Conservation (phyloP, 2,113 vertebrate genomes). For the Cyprinodon tularosa region DNA sequence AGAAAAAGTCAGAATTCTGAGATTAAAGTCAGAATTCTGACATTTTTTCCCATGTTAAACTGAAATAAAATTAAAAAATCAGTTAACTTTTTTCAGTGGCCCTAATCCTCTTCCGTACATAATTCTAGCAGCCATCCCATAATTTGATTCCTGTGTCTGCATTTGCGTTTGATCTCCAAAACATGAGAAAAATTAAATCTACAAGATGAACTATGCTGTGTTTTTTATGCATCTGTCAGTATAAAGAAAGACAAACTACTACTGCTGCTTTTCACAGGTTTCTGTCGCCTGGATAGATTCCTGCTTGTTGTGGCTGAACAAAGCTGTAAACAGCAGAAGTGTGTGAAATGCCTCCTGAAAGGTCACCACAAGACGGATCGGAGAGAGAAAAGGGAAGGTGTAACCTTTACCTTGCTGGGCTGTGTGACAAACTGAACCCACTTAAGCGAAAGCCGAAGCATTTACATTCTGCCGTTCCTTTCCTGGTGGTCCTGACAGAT, state of each 20-base stretch:
- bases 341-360: constrained; percentile 41
- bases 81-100: too few relatives aligned
- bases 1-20: too few relatives aligned
- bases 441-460: constrained; percentile 24
- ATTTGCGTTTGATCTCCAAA: constrained; percentile 28
- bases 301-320: constrained; percentile 29
- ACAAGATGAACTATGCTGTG: constrained; percentile 31
- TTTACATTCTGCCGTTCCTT: constrained; percentile 16
- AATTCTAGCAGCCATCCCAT: constrained; percentile 40
- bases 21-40: too few relatives aligned
- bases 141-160: constrained; percentile 62
- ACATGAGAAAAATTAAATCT: constrained; percentile 34
- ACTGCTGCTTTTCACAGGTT: constrained; percentile 4
- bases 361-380: constrained; percentile 54
- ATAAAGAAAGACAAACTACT: constrained; percentile 5
- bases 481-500: constrained; percentile 6
- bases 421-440: constrained; percentile 31
- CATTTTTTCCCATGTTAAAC: too few relatives aligned
- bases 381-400: constrained; percentile 14
- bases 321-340: constrained; percentile 37
- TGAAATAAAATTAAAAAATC: too few relatives aligned
- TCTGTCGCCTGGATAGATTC: constrained; percentile 13
- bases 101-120: not conserved
- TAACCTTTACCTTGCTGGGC: constrained; percentile 44
- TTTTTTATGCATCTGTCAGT: constrained; percentile 15